Evolutionary conservation across 2,113 vertebrate genomes (phyloP).

Genomic region (Chrysochloris asiatica): DNA sequence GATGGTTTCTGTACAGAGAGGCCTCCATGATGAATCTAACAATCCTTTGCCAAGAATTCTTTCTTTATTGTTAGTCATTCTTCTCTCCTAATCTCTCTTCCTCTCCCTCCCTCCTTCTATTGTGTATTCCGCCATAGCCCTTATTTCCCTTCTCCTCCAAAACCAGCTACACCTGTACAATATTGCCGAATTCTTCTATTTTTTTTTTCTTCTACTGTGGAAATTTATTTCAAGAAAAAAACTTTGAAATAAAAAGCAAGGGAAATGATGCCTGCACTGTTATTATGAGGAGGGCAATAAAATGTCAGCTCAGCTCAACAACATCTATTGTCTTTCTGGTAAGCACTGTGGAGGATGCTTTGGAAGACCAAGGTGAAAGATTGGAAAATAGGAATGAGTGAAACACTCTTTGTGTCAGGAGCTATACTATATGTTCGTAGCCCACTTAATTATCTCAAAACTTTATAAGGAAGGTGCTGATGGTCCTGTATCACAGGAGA

Average conservation of each 20-base stretch:
- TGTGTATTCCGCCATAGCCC: not conserved
- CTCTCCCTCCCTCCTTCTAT: not conserved
- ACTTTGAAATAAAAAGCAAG: not conserved
- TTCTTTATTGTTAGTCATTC: not conserved
- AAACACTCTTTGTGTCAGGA: not conserved
- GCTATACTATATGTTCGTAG: not conserved
- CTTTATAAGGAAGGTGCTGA: not conserved
- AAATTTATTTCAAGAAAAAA: slow-evolving; percentile 28
- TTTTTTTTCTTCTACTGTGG: not conserved
- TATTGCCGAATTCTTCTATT: not conserved
- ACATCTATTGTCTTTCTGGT: not conserved
- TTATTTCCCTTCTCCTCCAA: slow-evolving; percentile 20
- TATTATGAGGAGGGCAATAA: not conserved
- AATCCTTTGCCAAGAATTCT: not conserved
- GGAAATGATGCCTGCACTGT: not conserved
- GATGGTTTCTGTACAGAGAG: not conserved
- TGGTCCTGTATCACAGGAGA: not conserved
- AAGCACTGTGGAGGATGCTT: not conserved
- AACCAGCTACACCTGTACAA: not conserved
- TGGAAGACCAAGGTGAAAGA: not conserved
- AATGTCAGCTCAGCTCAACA: not conserved
- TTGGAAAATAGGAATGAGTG: not conserved
- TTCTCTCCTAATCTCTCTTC: not conserved
- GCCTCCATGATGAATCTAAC: not conserved
- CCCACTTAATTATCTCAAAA: not conserved